Evolutionary conservation across 2,888 invertebrate species (phyloP), one percentile per base, ranked within the genome.

Genomic region (Cephonodes hylas): DNA sequence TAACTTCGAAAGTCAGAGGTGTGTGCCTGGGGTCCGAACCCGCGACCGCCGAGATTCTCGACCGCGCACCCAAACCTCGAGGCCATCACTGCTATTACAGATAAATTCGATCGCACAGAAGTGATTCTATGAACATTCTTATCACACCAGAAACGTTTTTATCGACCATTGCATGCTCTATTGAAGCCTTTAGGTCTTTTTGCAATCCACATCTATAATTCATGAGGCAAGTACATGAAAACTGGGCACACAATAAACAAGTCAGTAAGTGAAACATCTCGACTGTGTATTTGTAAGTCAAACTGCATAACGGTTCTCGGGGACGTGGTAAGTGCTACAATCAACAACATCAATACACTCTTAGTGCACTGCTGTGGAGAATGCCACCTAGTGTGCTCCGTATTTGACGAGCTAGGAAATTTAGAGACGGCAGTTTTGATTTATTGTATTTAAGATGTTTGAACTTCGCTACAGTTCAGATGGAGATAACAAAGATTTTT

Each of bases 291-390:
- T 86, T 86, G 85, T 86, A 80, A 85, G 84, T 84, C 84, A 85
- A 86, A 85, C 84, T 81, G 79, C 76, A 81, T 87, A 88, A 86
- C 88, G 85, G 88, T 74, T 69, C 71, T 68, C 68, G 63, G 76
- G 75, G 75, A 76, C 72, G 74, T 81, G 84, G 83, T 86, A 90
- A 90, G 88, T 90, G 88, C 78, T 81, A 83, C 77, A 80, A 76
- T 84, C 80, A 89, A 89, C 86, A 88, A 81, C 83, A 87, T 84
- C 84, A 84, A 86, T 85, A 83, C 77, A 83, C 88, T 86, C 82
- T 86, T 84, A 83, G 78, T 74, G 73, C 68, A 72, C n/a, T n/a
- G 66, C 73, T 76, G 77, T 69, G 73, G 76, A 76, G 80, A 77
- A 80, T 81, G 80, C 88, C 87, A 88, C 89, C 89, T 86, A 85